A percentile compares a stretch with the other conserved stretches of the same genome.
Evolutionary conservation across 2,113 vertebrate species (phyloP).

Genomic region (Halichoeres trimaculatus): DNA sequence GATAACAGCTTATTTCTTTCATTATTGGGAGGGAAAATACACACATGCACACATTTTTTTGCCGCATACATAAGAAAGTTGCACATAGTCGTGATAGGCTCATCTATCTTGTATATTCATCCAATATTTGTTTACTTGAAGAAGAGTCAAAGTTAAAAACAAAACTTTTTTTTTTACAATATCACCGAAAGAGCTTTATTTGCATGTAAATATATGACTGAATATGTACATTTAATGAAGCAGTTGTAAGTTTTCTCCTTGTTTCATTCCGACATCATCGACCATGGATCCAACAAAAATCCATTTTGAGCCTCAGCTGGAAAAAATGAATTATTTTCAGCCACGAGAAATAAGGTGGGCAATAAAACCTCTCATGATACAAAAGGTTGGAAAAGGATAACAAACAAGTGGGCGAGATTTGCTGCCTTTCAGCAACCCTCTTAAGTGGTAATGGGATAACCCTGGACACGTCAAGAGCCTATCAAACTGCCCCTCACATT

Average conservation of each 20-base stretch:
- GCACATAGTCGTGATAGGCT: conserved; percentile 8
- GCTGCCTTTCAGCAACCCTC: conserved; percentile 98
- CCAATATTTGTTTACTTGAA: neutral
- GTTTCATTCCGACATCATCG: conserved; percentile 38
- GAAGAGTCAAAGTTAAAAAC: neutral
- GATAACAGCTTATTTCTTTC: conserved; percentile 78
- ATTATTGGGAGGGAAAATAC: conserved; percentile 67
- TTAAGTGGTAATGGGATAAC: conserved; percentile 99
- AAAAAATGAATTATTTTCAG: conserved; percentile 94
- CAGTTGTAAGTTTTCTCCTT: neutral
- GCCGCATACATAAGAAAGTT: conserved; percentile 28
- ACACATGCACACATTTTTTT: conserved; percentile 11
- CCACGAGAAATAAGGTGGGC: conserved; percentile 84
- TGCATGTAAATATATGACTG: neutral
- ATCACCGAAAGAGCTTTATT: conserved; percentile 6
- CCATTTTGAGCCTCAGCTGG: conserved; percentile 83
- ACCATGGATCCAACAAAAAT: conserved; percentile 66
- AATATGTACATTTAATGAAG: neutral
- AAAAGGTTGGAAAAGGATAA: conserved; percentile 88
- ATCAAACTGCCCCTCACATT: conserved; percentile 98
- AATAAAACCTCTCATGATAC: conserved; percentile 90
- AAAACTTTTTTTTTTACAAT: too few relatives aligned
- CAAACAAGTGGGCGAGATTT: conserved; percentile 93
- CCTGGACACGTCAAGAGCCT: conserved; percentile 95
- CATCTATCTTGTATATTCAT: neutral